Evolutionary conservation across 2,113 vertebrate genomes (phyloP).

Genomic region (Edolisoma coerulescens): DNA sequence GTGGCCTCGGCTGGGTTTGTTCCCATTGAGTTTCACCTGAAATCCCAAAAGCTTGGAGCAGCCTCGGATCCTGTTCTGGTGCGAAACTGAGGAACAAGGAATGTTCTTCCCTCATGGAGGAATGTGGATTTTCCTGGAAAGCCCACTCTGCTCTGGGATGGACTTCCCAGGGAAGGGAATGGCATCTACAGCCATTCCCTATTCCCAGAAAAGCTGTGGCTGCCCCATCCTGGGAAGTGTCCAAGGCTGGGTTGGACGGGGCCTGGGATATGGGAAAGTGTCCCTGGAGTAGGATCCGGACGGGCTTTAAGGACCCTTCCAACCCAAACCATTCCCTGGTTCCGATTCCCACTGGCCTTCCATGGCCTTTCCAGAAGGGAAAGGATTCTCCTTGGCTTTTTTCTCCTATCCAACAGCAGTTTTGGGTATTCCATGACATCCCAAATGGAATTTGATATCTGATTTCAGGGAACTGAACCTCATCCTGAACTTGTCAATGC

Average conservation of each 20-base stretch:
- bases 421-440: background rate
- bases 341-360: background rate
- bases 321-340: background rate
- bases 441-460: background rate
- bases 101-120: background rate
- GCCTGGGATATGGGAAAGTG: background rate
- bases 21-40: too few species aligned
- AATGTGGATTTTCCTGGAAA: background rate
- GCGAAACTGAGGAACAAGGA: background rate
- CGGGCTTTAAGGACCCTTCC: background rate
- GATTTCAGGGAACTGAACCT: background rate
- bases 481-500: background rate
- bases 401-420: background rate
- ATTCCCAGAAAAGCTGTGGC: background rate
- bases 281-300: background rate
- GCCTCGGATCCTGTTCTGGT: fast-evolving
- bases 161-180: background rate
- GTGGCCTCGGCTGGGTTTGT: background rate
- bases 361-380: background rate
- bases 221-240: background rate
- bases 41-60: fast-evolving
- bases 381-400: background rate
- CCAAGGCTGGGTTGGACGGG: background rate
- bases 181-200: fast-evolving
- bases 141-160: background rate